Conservation (phyloP, 2,113 vertebrate species). For the Cheirogaleus medius region DNA sequence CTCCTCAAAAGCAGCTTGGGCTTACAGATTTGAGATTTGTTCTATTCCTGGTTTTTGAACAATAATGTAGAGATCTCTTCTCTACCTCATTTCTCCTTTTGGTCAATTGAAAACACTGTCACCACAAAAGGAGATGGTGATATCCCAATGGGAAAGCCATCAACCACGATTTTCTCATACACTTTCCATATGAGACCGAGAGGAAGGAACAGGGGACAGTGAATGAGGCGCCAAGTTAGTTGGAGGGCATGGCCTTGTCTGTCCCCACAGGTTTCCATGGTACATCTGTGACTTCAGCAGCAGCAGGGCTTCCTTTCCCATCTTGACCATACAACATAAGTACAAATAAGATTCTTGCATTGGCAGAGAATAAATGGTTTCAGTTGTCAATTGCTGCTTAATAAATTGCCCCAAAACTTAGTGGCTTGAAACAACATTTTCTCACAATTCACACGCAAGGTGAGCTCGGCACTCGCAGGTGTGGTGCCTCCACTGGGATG, state of each 20-base stretch:
- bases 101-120: not conserved
- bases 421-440: not conserved
- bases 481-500: not conserved
- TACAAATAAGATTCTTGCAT: not conserved
- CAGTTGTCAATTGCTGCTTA: not conserved
- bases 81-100: not conserved
- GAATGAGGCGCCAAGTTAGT: rapidly evolving
- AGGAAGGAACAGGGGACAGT: not conserved
- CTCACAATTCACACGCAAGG: not conserved
- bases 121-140: not conserved
- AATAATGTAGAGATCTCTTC: not conserved
- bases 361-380: not conserved
- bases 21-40: not conserved
- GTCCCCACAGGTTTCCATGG: not conserved
- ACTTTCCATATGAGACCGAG: not conserved
- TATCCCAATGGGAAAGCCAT: not conserved
- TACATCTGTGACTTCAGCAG: not conserved
- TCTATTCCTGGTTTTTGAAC: not conserved
- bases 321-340: not conserved
- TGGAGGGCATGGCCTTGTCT: not conserved
- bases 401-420: not conserved
- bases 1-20: not conserved
- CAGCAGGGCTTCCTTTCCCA: not conserved
- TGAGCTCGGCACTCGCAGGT: not conserved
- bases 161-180: not conserved